Conservation (phyloP, 2,113 vertebrate genomes). For the Triplophysa tibetana region DNA sequence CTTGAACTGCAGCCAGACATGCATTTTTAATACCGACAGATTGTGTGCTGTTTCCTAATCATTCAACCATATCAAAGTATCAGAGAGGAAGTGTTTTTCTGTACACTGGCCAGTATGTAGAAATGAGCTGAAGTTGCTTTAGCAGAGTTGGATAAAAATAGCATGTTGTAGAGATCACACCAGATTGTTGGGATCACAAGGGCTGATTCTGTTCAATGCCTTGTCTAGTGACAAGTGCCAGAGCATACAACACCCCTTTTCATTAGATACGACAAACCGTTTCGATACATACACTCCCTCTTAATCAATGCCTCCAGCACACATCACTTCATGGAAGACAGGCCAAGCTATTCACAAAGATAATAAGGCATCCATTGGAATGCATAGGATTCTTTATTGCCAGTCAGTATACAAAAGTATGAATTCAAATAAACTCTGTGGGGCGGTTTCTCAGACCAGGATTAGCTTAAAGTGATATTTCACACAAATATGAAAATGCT, state of each 20-base stretch:
- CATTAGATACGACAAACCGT: conserved; percentile 21
- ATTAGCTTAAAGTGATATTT: too few relatives aligned
- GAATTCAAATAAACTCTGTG: not conserved
- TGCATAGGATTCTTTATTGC: not conserved
- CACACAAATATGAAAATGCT: too few relatives aligned
- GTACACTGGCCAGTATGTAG: not conserved
- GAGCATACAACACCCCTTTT: not conserved
- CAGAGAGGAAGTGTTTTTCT: not conserved
- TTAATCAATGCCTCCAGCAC: conserved; percentile 20
- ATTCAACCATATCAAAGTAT: conserved; percentile 22
- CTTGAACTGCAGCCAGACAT: conserved; percentile 6
- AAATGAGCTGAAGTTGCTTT: conserved; percentile 9
- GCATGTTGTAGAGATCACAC: not conserved
- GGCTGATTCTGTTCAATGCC: conserved; percentile 15
- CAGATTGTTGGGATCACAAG: conserved; percentile 8
- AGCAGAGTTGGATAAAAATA: conserved; percentile 22
- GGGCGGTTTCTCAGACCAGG: too few relatives aligned
- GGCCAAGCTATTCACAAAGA: conserved; percentile 23
- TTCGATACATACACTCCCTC: not conserved
- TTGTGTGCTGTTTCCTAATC: conserved; percentile 8
- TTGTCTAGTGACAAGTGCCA: conserved; percentile 10
- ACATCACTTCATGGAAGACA: conserved; percentile 32
- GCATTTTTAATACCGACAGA: conserved; percentile 29
- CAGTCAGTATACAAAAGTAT: not conserved
- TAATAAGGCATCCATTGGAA: not conserved